Base-by-base conservation (phyloP, 2,888 invertebrate genomes). In the Psylliodes chrysocephalus region DNA sequence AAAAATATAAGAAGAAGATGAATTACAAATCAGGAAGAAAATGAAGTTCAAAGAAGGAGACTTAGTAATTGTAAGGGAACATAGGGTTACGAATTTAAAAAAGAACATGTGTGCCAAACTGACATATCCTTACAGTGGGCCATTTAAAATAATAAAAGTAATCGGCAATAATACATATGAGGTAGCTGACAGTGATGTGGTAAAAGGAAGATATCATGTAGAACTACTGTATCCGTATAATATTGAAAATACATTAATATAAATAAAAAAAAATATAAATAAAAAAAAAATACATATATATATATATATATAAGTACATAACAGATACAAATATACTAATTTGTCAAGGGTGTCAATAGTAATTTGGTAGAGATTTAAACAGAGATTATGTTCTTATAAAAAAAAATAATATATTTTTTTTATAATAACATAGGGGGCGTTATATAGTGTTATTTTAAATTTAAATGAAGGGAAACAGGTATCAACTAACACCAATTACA, bases 41-140 rank as follows among this genome's bases (percentile, higher is more conserved):
- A 52, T 15, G 38, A 44, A 33, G 10, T 59, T 59, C 8, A 49
- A 49, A 3, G 33, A 49, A 59, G 49, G 49, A 5, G 59, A 59
- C 30, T 35, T 60, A 33, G 60, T 60, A 2, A 46, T 53, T 19
- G 19, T 60, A 18, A 53, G 35, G 19, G 17, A 18, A 28, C 18
- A 53, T 4, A 53, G 60, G 33, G 35, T 53, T 5, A 18, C 54
- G 14, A 54, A 46, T 44, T 12, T 12, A 10, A 33, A 18, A 35
- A n/a, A 17, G 5, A 12, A 35, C 1, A 46, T 46, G 10, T 54
- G 53, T 54, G 53, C 61, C 7, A 61, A 61, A 38, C 18, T 61
- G 7, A 8, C 17, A 17, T 38, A 47, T 46, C 54, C 54, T 19
- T 61, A 44, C 46, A 40, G 38, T 3, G 61, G 61, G 33, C 61